Evolutionary conservation across 2,113 vertebrate species (phyloP), one percentile per base, ranked within the genome.

Genomic region (Coptodon rendalli): DNA sequence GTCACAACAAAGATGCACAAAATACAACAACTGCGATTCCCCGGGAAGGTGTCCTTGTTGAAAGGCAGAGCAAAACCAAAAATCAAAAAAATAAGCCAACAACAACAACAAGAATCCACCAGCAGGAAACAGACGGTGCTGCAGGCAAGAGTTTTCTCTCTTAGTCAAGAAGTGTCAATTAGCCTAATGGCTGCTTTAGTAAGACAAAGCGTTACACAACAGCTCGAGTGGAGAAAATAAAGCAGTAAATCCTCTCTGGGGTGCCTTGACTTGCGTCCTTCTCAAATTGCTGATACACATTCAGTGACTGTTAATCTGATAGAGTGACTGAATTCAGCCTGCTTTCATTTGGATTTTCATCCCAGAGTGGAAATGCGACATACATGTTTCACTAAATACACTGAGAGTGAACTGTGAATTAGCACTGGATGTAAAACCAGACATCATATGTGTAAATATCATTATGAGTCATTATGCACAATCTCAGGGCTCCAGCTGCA

Each of bases 151-250:
- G 22, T 82, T 86, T 86, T 61, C 63, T 76, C 56, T 83, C 90
- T 85, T 76, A 81, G 56, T 91, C 83, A 89, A 84, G 73, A 87
- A 16, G 71, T 85, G 19, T 53, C 86, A 94, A 87, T 81, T 91
- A 91, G 53, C 81, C 81, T 92, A 89, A 93, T 89, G 87, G 84
- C 40, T 52, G 90, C 84, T 88, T 87, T 48, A 78, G 84, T 34
- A 19, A 87, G 82, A 89, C 27, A 7, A 90, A 86, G 50, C 79
- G 90, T 85, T 86, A 52, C 57, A 31, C 85, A 79, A 86, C 79
- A 86, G 40, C 73, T 80, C 16, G 1, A 50, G 53, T 29, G 9
- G 83, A 34, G 50, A 73, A 76, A 82, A 66, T 61, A 63, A 38
- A 87, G 85, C 53, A 34, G 54, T 86, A 80, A 89, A 87, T 92